Evolutionary conservation across 1,140 invertebrate genomes (phyloP).

Genomic region (Drosophila persimilis): DNA sequence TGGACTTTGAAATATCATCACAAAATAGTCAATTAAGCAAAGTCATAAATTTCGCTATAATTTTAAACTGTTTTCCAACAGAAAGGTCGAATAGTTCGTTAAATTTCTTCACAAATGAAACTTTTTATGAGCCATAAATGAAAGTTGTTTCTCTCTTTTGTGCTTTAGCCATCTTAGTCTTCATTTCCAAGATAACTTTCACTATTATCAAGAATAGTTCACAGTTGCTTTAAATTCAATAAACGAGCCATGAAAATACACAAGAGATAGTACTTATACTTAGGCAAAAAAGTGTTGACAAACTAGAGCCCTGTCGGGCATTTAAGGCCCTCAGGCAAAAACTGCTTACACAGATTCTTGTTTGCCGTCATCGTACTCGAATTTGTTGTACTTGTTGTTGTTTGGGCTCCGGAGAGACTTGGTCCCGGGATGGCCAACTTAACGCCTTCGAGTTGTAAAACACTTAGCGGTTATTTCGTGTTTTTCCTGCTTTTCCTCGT

Average conservation of each 20-base stretch:
- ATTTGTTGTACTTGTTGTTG: background rate
- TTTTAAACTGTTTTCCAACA: no score
- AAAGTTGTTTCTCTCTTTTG: no score
- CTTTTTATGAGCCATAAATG: no score
- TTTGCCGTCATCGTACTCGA: conserved; percentile 7
- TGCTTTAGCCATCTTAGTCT: no score
- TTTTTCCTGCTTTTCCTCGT: conserved; percentile 38
- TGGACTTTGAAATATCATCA: no score
- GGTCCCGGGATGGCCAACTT: conserved; percentile 57
- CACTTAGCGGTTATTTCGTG: conserved; percentile 78
- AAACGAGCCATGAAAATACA: conserved; percentile 25
- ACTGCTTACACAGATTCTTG: conserved; percentile 66
- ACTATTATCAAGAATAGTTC: background rate
- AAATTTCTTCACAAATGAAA: no score
- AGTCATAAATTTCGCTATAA: no score
- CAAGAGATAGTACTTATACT: background rate
- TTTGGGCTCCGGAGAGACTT: conserved; percentile 24
- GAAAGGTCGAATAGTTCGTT: no score
- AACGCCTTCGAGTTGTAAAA: conserved; percentile 77
- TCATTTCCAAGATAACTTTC: conserved; percentile 1
- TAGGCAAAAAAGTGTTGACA: conserved; percentile 25
- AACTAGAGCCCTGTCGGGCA: conserved; percentile 18
- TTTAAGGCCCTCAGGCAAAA: conserved; percentile 22
- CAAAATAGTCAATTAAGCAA: no score
- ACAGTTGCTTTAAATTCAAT: conserved; percentile 51